Evolutionary conservation across 2,888 invertebrate genomes (phyloP).

Genomic region (Oscheius sp.): DNA sequence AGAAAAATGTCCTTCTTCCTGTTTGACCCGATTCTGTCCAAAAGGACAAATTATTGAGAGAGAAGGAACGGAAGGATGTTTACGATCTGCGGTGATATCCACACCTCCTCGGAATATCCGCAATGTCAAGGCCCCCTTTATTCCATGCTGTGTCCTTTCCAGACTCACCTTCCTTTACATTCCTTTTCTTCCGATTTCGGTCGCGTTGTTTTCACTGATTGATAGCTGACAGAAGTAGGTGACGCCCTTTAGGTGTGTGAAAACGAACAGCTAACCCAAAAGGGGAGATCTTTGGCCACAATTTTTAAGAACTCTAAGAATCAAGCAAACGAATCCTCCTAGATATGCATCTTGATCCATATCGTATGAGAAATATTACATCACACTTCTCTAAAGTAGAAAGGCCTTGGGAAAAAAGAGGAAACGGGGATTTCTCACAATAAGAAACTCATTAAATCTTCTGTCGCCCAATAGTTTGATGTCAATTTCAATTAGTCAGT

Average conservation of each 20-base stretch:
- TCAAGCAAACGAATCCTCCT: too few species aligned
- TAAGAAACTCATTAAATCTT: too few species aligned
- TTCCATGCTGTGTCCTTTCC: background rate
- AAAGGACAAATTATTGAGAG: background rate
- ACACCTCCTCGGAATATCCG: slow-evolving; percentile 1
- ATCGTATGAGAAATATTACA: too few species aligned
- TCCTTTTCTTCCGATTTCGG: background rate
- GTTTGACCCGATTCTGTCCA: background rate
- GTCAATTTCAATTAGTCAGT: background rate
- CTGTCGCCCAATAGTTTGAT: too few species aligned
- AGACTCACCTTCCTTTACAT: background rate
- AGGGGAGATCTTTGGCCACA: background rate
- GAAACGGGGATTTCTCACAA: too few species aligned
- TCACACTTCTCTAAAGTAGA: too few species aligned
- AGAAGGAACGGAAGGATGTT: background rate
- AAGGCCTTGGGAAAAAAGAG: too few species aligned
- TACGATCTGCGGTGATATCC: slow-evolving; percentile 19
- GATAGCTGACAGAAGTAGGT: slow-evolving; percentile 26
- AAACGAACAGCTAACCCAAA: background rate
- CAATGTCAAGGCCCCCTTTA: background rate
- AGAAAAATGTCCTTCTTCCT: slow-evolving; percentile 18
- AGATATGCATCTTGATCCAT: too few species aligned
- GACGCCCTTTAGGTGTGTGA: slow-evolving; percentile 7
- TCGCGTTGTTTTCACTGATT: slow-evolving; percentile 30
- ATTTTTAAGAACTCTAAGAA: background rate